Evolutionary conservation across 2,797 vertebrate genomes (phyloP), one percentile per base, ranked within the genome.

Genomic region (Enteromius unitaeniatus): DNA sequence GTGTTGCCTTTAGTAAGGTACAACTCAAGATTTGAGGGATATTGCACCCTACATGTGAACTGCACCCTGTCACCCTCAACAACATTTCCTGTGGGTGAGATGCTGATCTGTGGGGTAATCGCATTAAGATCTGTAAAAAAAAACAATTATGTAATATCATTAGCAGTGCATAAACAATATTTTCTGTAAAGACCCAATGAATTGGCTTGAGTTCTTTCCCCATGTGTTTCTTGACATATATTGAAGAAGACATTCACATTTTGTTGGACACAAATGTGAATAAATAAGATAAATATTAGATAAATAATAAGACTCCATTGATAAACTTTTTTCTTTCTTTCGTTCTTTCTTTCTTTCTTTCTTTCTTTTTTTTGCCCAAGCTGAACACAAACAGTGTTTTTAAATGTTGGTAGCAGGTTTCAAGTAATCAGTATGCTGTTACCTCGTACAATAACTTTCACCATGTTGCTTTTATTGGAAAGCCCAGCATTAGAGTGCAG

Each of bases 41-140:
- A 4, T 0, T 0, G 73, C 34, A 93, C 92, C 62, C 53, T 87
- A 49, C 94, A 95, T 14, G 47, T 40, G 67, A 94, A 90, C 11
- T 89, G 72, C 0, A 95, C 6, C 5, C 87, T 0, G 0, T 94
- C 93, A 0, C 93, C 93, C 83, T 95, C 94, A 64, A 73, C 93
- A 28, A 94, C 86, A 0, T 26, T 0, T 0, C 0, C 0, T 1
- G 72, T 72, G 5, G 92, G 93, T 37, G 79, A 55, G 65, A 94
- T 87, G 0, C 86, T 89, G 89, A 95, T 92, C 19, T 76, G 0
- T 0, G 93, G 93, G 15, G 23, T 13, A 51, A 94, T 94, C 13
- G 0, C 34, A 17, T 68, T 6, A 70, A 93, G 87, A 15, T 0
- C 94, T 95, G 89, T 58, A 86, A 88, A 81, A 23, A 53, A 85